phyloP scores from a whole-genome alignment of 2,888 invertebrate genomes.

The Keiferia lycopersicella region DNA sequence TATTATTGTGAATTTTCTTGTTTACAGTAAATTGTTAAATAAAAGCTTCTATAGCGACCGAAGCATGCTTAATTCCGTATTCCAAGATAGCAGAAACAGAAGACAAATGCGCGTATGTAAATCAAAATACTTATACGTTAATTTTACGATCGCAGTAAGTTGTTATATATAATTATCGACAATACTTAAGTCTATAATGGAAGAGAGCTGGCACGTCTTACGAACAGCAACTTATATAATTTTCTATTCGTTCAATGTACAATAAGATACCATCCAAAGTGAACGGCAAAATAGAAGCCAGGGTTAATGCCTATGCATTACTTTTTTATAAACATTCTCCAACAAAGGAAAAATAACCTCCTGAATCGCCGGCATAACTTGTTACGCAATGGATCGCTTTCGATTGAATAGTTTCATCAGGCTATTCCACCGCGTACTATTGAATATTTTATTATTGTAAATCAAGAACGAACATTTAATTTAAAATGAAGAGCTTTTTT shows the following conservation, averaged over 20 bases:
- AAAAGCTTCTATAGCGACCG: no score
- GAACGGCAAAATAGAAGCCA: conserved; percentile 55
- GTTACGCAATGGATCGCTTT: conserved; percentile 51
- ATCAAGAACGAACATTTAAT: no score
- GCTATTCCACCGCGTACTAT: neutral
- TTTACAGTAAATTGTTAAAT: no score
- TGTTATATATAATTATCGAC: conserved; percentile 38
- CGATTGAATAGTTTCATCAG: conserved; percentile 35
- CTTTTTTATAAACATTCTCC: conserved; percentile 55
- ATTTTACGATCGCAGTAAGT: no score
- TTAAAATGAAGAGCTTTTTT: no score
- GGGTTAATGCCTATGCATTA: conserved; percentile 62
- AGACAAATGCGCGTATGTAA: no score
- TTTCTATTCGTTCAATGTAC: conserved; percentile 64
- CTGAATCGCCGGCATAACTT: conserved; percentile 33
- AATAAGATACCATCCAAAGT: conserved; percentile 62
- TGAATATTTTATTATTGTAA: no score
- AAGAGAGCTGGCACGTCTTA: conserved; percentile 49
- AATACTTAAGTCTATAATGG: conserved; percentile 45
- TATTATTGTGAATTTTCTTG: no score
- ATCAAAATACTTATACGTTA: no score
- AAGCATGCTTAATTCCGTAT: no score
- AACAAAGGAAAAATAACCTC: conserved; percentile 44
- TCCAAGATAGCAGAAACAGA: no score
- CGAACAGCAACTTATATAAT: conserved; percentile 70